Conservation (phyloP, 1,140 invertebrate genomes). For the Bombus cullumanus region DNA sequence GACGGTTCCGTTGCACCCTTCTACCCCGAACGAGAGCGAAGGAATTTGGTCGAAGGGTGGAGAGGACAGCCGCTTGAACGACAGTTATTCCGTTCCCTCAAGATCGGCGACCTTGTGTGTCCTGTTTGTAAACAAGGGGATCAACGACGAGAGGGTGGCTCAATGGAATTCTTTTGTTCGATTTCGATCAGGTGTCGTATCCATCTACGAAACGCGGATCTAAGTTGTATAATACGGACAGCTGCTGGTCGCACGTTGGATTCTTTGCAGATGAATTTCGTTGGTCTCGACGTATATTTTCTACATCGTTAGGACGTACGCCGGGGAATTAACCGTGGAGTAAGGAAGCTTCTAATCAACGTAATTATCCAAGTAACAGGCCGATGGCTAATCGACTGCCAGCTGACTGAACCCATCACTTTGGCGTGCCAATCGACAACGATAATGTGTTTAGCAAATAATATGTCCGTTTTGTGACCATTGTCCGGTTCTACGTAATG, state of each 20-base stretch:
- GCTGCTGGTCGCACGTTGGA: too few species aligned
- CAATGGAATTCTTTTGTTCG: not conserved
- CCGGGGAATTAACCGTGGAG: too few species aligned
- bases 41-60: slow-evolving; percentile 43
- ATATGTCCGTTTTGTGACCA: slow-evolving; percentile 54
- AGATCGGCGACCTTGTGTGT: slow-evolving; percentile 50
- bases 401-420: slow-evolving; percentile 4
- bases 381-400: not conserved
- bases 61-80: slow-evolving; percentile 20
- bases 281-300: too few species aligned
- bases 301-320: not conserved
- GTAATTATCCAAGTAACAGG: slow-evolving; percentile 20
- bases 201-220: not conserved
- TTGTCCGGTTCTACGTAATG: slow-evolving; percentile 40
- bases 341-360: slow-evolving; percentile 11
- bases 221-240: not conserved
- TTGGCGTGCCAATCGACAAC: slow-evolving; percentile 8
- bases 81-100: slow-evolving; percentile 39
- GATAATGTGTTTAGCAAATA: slow-evolving; percentile 59
- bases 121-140: slow-evolving; percentile 55
- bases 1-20: slow-evolving; percentile 12
- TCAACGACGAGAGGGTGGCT: not conserved
- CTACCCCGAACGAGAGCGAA: not conserved
- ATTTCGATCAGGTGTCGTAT: not conserved
- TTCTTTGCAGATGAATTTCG: not conserved